Percentiles rank a stretch among this genome's conserved stretches.
phyloP scores from a whole-genome alignment of 2,888 invertebrate genomes.

The Galeopsomyia nigrocyanea region DNA sequence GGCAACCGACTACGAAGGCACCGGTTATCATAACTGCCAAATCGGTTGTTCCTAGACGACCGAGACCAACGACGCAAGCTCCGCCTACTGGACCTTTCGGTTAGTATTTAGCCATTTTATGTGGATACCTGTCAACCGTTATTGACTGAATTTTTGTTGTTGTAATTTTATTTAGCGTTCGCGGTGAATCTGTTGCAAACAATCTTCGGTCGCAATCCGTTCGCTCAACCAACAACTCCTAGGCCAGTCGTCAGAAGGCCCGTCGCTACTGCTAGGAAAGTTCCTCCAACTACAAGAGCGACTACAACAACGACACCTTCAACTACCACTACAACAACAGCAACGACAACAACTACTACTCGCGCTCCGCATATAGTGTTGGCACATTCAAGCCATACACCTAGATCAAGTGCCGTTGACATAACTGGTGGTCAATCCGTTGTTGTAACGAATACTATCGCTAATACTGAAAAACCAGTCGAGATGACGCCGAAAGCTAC shows the following conservation, averaged over 20 bases:
- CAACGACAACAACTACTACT: constrained; percentile 58
- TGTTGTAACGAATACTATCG: constrained; percentile 8
- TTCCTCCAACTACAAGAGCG: constrained; percentile 17
- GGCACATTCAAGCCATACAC: constrained; percentile 22
- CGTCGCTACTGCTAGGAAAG: constrained; percentile 31
- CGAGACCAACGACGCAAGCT: constrained; percentile 63
- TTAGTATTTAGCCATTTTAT: neutral
- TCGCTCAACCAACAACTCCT: constrained; percentile 49
- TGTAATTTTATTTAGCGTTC: constrained; percentile 26
- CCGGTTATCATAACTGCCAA: constrained; percentile 53
- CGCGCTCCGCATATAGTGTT: constrained; percentile 15
- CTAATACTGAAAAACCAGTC: neutral
- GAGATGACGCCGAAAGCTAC: constrained; percentile 21
- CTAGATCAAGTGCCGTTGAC: constrained; percentile 12
- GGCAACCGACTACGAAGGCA: constrained; percentile 51
- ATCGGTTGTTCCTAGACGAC: constrained; percentile 53
- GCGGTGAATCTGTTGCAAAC: constrained; percentile 60
- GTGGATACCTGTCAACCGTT: neutral
- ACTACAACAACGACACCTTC: constrained; percentile 25
- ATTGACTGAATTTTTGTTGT: neutral
- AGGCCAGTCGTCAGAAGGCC: constrained; percentile 35
- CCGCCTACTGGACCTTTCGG: constrained; percentile 55
- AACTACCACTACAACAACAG: constrained; percentile 38
- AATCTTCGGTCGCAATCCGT: constrained; percentile 61
- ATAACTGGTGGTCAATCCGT: neutral